phyloP scores from a whole-genome alignment of 1,140 invertebrate genomes.

The Homalodisca vitripennis region DNA sequence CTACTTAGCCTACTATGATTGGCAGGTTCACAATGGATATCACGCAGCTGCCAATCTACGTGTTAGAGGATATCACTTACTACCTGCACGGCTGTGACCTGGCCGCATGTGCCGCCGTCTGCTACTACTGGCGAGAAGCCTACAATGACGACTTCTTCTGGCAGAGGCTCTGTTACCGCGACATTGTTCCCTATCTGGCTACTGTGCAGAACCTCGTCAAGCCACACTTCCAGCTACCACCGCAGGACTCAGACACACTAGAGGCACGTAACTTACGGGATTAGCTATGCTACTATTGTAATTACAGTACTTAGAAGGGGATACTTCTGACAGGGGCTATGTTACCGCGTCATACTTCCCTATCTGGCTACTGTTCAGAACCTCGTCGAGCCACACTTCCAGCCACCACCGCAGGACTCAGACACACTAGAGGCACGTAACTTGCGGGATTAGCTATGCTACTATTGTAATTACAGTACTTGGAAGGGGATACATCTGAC shows the following conservation, averaged over 20 bases:
- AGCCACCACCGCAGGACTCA: not conserved
- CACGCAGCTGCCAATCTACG: not conserved
- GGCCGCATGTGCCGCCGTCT: constrained; percentile 15
- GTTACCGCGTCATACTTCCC: not conserved
- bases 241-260: not conserved
- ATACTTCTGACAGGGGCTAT: not conserved
- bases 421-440: not conserved
- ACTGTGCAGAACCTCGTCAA: not conserved
- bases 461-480: too few relatives aligned
- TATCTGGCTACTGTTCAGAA: not conserved
- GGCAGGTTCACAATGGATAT: not conserved
- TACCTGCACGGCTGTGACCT: not conserved
- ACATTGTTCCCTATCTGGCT: not conserved
- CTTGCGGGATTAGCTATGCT: too few relatives aligned
- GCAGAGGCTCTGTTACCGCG: constrained; percentile 6
- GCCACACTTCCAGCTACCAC: not conserved
- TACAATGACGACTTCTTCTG: constrained; percentile 5
- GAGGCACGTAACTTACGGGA: not conserved
- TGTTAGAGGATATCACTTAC: not conserved
- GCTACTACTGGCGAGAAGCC: constrained; percentile 7
- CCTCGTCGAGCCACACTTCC: not conserved
- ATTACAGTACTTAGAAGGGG: too few relatives aligned
- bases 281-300: too few relatives aligned
- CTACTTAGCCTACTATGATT: not conserved
- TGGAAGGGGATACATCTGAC: too few relatives aligned